Base-by-base conservation (phyloP, 2,888 invertebrate genomes). In the Papilio demoleus region DNA sequence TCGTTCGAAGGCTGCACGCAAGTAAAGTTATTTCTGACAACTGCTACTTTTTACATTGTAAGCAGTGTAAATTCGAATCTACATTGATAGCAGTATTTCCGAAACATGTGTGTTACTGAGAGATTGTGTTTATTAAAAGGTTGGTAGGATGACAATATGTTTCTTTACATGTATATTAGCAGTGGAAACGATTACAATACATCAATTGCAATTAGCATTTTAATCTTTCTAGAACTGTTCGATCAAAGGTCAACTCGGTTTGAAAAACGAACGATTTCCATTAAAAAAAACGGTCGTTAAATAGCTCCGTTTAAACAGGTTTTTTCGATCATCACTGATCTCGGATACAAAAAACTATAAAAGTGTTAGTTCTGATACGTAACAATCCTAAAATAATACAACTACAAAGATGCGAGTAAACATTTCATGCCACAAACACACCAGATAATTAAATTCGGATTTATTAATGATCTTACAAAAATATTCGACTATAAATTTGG, bases 401-500 rank as follows among this genome's bases (percentile, higher is more conserved):
- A 27, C 27, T 53, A 53, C 27, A 53, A 53, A 53, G 19, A 53
- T 27, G 50, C 50, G 4, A 19, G 47, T 27, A 42, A n/a, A 53
- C 27, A 53, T 53, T 53, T 19, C 19, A 53, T 53, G 27, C 50
- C n/a, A 53, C 50, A 53, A 53, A 53, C 27, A 53, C 27, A 24
- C n/a, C 36, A 56, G 22, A n/a, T 40, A 22, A 65, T 65, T 65
- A 40, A 53, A 58, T 58, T 12, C 11, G 19, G 58, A 27, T 53
- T 58, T 1, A 27, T 56, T 65, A 65, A 65, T 58, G 65, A 24
- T 50, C 53, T 27, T 22, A 38, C 17, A 38, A 66, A 66, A 50
- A 61, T 50, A 67, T 67, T 53, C 50, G 34, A 17, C 45, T 19
- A 62, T 62, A 62, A 67, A 67, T 67, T 61, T 19, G 24, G 11